Evolutionary conservation across 1,140 invertebrate genomes (phyloP), one percentile per base, ranked within the genome.

Genomic region (Lanistes nyassanus): DNA sequence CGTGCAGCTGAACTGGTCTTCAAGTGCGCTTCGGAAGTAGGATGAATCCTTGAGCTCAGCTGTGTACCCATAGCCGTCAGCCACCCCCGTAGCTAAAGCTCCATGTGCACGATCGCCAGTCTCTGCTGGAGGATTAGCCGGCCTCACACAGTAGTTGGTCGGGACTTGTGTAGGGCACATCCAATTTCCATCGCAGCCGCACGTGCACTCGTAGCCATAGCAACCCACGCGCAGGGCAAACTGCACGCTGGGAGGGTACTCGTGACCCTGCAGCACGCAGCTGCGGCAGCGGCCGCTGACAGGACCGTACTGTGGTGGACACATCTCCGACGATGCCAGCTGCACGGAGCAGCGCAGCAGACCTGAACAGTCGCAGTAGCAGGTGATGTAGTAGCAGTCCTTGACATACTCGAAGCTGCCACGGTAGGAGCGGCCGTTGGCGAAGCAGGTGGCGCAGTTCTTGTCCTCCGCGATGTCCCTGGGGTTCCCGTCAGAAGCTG

Each of bases 171-270:
- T 26, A 0, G 81, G 81, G 55, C 83, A 84, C 26, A 75, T 65
- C 68, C 76, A 84, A 0, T 55, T 64, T 0, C 80, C 80, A 75
- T 82, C 77, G 70, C 82, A 83, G 6, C 72, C 79, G 58, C 83
- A 84, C 2, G 72, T 37, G 71, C 83, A 84, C 23, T 68, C 55
- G 72, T 77, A 80, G n/a, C 76, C 64, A 16, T 60, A 69, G 65
- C 81, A 83, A 1, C 76, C 79, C 29, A 83, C 74, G 3, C 76
- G 68, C 53, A 79, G 77, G 2, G 76, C 70, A 58, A 84, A 84
- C n/a, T 66, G 62, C 4, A 66, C 36, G 21, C 73, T 76, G 31
- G 69, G 60, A n/a, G 75, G 69, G 53, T 76, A 79, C 31, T 74
- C 42, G 26, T 69, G 55, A 21, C 60, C 56, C 31, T 78, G 42